These are phyloP conservation scores for Brachionus sp. DNA, from an alignment of 1,140 invertebrate species.

Conservation along the genomic window DNA sequence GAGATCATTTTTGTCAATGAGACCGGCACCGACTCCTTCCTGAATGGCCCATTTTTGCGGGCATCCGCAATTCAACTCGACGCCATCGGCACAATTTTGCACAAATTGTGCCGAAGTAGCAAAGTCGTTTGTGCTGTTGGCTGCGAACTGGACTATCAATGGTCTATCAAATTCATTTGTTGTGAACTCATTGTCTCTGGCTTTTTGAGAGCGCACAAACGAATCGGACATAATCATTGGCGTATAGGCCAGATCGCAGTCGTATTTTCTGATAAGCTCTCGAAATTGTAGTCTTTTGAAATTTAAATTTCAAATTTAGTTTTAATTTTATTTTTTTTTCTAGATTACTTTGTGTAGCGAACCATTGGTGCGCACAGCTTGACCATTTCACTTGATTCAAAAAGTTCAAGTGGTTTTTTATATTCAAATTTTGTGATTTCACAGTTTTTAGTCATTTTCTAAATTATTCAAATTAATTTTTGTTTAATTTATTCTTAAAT, in stretches of 20 bases:
- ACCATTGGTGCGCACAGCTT: constrained; percentile 92
- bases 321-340: neutral
- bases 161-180: constrained; percentile 75
- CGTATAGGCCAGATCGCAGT: constrained; percentile 83
- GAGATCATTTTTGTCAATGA: constrained; percentile 77
- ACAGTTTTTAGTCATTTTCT: neutral
- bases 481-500: constrained; percentile 8
- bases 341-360: constrained; percentile 79
- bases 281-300: constrained; percentile 73
- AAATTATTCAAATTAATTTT: neutral
- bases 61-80: constrained; percentile 94
- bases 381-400: constrained; percentile 66
- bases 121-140: constrained; percentile 77
- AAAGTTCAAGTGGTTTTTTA: constrained; percentile 59
- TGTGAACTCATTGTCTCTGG: constrained; percentile 80
- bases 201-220: constrained; percentile 80
- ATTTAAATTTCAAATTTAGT: constrained; percentile 49
- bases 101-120: constrained; percentile 77
- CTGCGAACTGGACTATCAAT: constrained; percentile 88
- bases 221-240: constrained; percentile 94
- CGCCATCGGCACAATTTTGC: constrained; percentile 76
- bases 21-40: constrained; percentile 79
- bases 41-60: constrained; percentile 90
- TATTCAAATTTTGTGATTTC: constrained; percentile 20
- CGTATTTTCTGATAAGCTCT: constrained; percentile 74